Percentiles rank a stretch among this genome's conserved stretches.
Evolutionary conservation across 1,140 invertebrate genomes (phyloP).

Genomic region (Lordiphosa mommai): DNA sequence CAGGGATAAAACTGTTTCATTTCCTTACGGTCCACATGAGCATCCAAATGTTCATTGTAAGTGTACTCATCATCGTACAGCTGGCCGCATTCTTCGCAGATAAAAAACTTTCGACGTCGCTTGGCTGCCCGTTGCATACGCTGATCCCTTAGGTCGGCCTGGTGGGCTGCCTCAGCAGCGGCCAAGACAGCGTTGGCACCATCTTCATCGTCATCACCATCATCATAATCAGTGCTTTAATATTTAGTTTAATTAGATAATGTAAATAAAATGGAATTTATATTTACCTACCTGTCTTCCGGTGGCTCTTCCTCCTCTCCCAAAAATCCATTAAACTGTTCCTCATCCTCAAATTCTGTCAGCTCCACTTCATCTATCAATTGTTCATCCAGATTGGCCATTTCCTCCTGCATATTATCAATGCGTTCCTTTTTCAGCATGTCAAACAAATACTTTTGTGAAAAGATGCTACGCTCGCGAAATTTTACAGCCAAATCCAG

Average conservation of each 20-base stretch:
- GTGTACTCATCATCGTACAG: conserved; percentile 21
- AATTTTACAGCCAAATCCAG: conserved; percentile 57
- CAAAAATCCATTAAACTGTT: not conserved
- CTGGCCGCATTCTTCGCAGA: conserved; percentile 54
- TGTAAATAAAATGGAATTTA: no score
- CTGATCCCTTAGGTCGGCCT: conserved; percentile 15
- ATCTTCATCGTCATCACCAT: not conserved
- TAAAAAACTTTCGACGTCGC: conserved; percentile 48
- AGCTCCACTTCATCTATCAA: conserved; percentile 32
- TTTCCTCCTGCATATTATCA: not conserved
- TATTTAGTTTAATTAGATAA: no score
- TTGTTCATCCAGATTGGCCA: conserved; percentile 28
- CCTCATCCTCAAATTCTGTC: not conserved
- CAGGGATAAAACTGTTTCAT: conserved; percentile 43
- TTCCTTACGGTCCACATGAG: conserved; percentile 15
- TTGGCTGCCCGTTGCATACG: conserved; percentile 21
- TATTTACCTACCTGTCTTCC: no score
- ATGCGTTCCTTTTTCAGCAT: conserved; percentile 24
- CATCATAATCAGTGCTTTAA: not conserved
- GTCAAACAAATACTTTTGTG: conserved; percentile 50
- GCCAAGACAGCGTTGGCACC: conserved; percentile 1
- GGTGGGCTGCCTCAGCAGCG: conserved; percentile 7
- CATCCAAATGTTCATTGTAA: conserved; percentile 30
- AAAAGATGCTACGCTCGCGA: conserved; percentile 58
- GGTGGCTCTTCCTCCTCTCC: no score